phyloP scores from a whole-genome alignment of 2,797 vertebrate genomes.

The Cirrhinus mrigala region DNA sequence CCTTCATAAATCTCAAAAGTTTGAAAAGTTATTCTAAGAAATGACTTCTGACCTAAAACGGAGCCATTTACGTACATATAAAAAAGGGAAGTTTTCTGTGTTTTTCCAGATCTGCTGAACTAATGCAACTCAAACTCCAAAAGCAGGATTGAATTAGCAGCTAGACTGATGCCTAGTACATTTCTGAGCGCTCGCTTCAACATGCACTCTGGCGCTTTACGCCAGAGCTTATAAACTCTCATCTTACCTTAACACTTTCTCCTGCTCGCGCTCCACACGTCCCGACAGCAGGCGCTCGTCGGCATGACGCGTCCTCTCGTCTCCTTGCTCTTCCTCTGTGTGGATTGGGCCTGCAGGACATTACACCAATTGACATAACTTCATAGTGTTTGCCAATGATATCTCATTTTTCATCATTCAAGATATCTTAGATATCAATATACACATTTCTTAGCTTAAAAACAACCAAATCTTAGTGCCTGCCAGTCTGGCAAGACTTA shows the following conservation, averaged over 20 bases:
- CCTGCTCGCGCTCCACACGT: constrained; percentile 92
- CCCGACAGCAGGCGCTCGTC: constrained; percentile 87
- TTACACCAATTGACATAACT: background rate
- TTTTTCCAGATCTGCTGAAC: background rate
- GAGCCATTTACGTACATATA: constrained; percentile 16
- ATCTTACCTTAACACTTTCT: constrained; percentile 92
- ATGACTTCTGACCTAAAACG: constrained; percentile 30
- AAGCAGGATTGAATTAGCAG: constrained; percentile 5
- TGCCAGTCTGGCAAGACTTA: background rate
- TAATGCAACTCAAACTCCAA: background rate
- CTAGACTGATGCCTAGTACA: background rate
- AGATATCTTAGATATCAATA: background rate
- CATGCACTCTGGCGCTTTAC: background rate
- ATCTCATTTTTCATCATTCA: background rate
- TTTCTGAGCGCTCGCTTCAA: background rate
- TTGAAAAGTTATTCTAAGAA: constrained; percentile 32
- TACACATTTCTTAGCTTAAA: background rate
- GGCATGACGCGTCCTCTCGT: constrained; percentile 85
- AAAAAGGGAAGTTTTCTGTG: background rate
- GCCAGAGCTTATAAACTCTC: constrained; percentile 10
- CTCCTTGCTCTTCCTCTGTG: constrained; percentile 86
- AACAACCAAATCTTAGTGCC: background rate
- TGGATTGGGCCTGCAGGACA: constrained; percentile 74
- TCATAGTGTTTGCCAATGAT: background rate
- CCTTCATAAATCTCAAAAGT: constrained; percentile 30